Evolutionary conservation across 2,888 invertebrate species (phyloP).

Genomic region (Neoitamus cyanurus): DNA sequence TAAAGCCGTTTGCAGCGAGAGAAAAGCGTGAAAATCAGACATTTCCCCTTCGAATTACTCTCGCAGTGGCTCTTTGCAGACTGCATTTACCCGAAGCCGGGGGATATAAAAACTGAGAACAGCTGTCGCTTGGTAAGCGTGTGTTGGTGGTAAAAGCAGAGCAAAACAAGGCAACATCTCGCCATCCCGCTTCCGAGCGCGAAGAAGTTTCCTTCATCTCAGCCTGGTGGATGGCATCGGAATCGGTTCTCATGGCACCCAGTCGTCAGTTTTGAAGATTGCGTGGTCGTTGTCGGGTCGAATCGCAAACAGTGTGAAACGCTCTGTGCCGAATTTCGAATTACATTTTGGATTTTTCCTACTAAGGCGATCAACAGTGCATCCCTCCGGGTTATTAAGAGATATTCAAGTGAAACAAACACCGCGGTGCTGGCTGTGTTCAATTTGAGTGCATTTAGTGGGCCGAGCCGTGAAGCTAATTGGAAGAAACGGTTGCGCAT

Average conservation of each 20-base stretch:
- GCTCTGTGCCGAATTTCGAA: conserved; percentile 4
- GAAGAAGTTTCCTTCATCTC: conserved; percentile 35
- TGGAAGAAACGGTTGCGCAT: neutral
- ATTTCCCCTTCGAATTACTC: neutral
- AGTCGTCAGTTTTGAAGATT: conserved; percentile 62
- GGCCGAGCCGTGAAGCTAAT: neutral
- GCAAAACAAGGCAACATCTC: neutral
- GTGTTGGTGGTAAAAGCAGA: conserved; percentile 1
- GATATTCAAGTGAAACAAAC: neutral
- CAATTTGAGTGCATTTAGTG: neutral
- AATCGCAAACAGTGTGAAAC: neutral
- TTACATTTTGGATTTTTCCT: neutral
- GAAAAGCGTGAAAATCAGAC: neutral
- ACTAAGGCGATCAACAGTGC: neutral
- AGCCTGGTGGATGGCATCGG: conserved; percentile 24
- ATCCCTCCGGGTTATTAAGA: neutral
- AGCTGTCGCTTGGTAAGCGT: neutral
- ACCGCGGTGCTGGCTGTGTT: neutral
- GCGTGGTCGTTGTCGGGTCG: conserved; percentile 61
- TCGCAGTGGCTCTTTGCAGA: neutral
- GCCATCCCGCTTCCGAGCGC: conserved; percentile 3
- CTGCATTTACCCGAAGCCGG: neutral
- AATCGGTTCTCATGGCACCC: conserved; percentile 15
- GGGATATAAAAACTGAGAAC: conserved; percentile 2
- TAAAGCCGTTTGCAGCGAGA: neutral